Base-by-base conservation (phyloP, 2,888 invertebrate genomes). In the Syritta pipiens region DNA sequence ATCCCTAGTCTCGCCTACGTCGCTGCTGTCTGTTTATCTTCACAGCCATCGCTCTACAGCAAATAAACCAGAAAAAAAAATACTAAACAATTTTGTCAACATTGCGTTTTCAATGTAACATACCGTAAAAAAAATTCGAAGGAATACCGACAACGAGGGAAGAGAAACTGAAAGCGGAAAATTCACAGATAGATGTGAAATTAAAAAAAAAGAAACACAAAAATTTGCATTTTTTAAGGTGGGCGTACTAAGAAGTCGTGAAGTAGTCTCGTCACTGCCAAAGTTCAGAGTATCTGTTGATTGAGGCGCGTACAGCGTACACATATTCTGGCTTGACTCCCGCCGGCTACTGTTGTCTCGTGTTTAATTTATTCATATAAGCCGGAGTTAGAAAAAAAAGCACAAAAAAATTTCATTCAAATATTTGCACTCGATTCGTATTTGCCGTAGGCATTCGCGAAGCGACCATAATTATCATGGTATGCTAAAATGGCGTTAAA, bases 401-500 rank as follows among this genome's bases (percentile, higher is more conserved):
- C 7, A 40, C 20, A 12, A 12, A 46, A 35, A 49, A 17, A 28
- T 10, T 3, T 6, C 4, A n/a, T n/a, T 22, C 26, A 48, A 40
- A 65, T 65, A 51, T 65, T 65, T 65, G n/a, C 59, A 35, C 46
- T 67, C 9, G 14, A 26, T 24, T 37, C 4, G 1, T 60, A 60
- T 75, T 75, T 67, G 4, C 35, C 5, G 30, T 53, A 40, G 46
- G 30, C 10, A 75, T 75, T 75, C 46, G 7, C 74, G 19, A 7
- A 37, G 7, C 17, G 22, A 28, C 53, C 74, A 30, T 75, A 75
- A 75, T 46, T 67, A 46, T 24, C 30, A 48, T 60, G 74, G 74
- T 75, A 75, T 75, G 59, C 30, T 4, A 53, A 67, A 67, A 75
- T 32, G 59, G 60, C 60, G 53, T 67, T 60, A 67, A 60, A 60